These are phyloP conservation scores for Melinaea marsaeus DNA, from an alignment of 2,888 invertebrate genomes.

Conservation along the genomic window DNA sequence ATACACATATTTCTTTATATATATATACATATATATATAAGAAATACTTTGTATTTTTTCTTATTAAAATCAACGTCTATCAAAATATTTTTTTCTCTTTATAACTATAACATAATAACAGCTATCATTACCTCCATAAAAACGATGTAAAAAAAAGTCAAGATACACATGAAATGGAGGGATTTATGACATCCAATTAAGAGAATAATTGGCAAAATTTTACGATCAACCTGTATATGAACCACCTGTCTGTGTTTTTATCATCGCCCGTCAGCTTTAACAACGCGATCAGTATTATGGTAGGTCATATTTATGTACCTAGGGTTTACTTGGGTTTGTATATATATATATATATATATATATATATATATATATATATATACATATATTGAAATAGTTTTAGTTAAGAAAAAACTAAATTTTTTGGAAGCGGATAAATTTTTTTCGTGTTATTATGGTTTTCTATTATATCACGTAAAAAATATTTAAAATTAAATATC, in stretches of 20 bases:
- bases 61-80: too few relatives aligned
- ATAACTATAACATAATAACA: too few relatives aligned
- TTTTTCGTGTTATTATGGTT: too few relatives aligned
- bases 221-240: constrained; percentile 46
- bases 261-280: constrained; percentile 48
- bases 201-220: constrained; percentile 31
- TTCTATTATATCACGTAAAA: too few relatives aligned
- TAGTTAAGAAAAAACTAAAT: too few relatives aligned
- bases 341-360: background rate
- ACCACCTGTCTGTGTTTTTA: constrained; percentile 60
- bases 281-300: constrained; percentile 56
- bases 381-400: too few relatives aligned
- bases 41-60: too few relatives aligned
- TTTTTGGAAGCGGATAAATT: too few relatives aligned
- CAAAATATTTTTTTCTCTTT: too few relatives aligned
- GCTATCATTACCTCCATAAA: background rate
- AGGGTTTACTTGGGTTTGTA: constrained; percentile 36
- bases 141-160: background rate
- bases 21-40: too few relatives aligned
- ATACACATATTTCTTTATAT: background rate
- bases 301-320: constrained; percentile 54
- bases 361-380: constrained; percentile 3
- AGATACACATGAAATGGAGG: background rate
- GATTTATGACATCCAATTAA: constrained; percentile 34
- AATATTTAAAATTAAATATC: too few relatives aligned